Evolutionary conservation across 2,797 vertebrate genomes (phyloP).

Genomic region (Gymnocypris eckloni): DNA sequence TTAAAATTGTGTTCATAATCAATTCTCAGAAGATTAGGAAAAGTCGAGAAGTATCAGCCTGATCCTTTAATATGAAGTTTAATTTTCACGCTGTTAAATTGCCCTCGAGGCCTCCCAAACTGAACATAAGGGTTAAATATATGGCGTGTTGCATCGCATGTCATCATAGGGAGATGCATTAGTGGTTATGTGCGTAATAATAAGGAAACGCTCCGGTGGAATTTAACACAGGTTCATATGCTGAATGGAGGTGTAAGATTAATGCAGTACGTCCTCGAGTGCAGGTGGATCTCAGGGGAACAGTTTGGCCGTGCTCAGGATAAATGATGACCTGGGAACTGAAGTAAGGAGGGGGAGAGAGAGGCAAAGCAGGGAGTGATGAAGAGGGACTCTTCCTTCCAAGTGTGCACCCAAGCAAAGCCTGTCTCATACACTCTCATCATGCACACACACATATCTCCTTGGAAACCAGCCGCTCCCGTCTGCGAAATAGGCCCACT

Average conservation of each 20-base stretch:
- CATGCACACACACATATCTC: constrained; percentile 65
- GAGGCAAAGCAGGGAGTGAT: constrained; percentile 56
- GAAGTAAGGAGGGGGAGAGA: constrained; percentile 28
- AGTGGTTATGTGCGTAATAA: constrained; percentile 33
- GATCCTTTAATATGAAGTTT: not conserved
- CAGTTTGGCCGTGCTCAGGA: constrained; percentile 53
- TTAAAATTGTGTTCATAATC: constrained; percentile 7
- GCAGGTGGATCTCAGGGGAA: constrained; percentile 27
- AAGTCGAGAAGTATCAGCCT: not conserved
- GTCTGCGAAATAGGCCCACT: constrained; percentile 40
- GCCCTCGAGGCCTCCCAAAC: not conserved
- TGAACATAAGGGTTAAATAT: constrained; percentile 11
- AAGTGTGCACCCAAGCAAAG: constrained; percentile 75
- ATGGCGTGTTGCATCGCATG: constrained; percentile 11
- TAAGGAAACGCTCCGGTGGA: constrained; percentile 28
- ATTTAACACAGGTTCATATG: constrained; percentile 33
- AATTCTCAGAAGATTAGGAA: constrained; percentile 15
- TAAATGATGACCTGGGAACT: constrained; percentile 52
- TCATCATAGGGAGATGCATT: not conserved
- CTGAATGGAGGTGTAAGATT: constrained; percentile 46
- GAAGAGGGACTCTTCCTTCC: constrained; percentile 57
- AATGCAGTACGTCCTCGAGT: constrained; percentile 42
- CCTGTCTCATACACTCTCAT: constrained; percentile 80
- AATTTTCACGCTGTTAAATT: not conserved
- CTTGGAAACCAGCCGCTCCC: constrained; percentile 63